Base-by-base conservation (phyloP, 2,888 invertebrate genomes). In the Lepas anatifera region DNA sequence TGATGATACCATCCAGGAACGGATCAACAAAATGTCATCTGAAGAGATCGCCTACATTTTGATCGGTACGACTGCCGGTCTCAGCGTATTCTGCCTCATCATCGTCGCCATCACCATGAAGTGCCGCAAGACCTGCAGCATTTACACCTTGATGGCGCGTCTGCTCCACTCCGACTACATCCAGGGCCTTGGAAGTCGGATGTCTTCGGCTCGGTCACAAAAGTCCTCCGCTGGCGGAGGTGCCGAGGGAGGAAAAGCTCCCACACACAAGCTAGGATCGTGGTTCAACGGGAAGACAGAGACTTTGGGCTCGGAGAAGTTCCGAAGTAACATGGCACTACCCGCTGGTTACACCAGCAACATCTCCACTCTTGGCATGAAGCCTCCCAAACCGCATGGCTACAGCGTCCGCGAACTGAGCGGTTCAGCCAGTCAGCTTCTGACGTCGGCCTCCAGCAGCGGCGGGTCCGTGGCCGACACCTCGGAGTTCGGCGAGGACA, bases 271-370 rank as follows among this genome's bases (percentile, higher is more conserved):
- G 35, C 58, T 58, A 32, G 58, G 58, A 16, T 58, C 58, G 29
- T 58, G 58, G 58, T 58, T 58, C 35, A 58, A 58, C 58, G 58
- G 58, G 8, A 18, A 35, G 8, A 22, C 35, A 16, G 58, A 58
- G 58, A 32, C 58, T 32, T 35, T 35, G 18, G 58, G 58, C 8
- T 16, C 58, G 22, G 58, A 58, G 58, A 58, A 58, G 58, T 58
- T 58, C 58, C 58, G 58, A 32, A 58, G 58, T 35, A 58, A 58
- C 58, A 58, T 58, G 58, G 58, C 58, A 35, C 58, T 58, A n/a
- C 58, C 58, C 22, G 32, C 25, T n/a, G 58, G 58, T 35, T 58
- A 35, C 58, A 35, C 10, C 29, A 35, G 58, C 35, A 58, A 35
- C 58, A 35, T 58, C 35, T 58, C 58, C 4, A 16, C 58, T 32